Evolutionary conservation across 2,113 vertebrate species (phyloP).

Genomic region (Phyllostomus hastatus): DNA sequence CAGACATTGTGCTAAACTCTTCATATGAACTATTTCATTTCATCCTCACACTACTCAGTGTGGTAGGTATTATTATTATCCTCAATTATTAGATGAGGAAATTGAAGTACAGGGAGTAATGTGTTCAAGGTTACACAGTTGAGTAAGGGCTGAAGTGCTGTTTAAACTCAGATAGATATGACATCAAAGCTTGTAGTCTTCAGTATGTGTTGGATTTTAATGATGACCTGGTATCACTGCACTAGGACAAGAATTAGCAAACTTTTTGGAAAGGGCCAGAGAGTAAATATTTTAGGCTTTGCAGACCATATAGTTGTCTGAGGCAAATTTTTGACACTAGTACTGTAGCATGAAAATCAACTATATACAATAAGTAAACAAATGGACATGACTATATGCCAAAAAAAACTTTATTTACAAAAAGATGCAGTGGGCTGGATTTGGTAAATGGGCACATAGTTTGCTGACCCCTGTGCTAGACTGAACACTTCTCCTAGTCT

Average conservation of each 20-base stretch:
- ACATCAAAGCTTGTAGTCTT: not conserved
- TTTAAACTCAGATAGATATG: not conserved
- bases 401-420: not conserved
- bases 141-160: not conserved
- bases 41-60: not conserved
- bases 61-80: not conserved
- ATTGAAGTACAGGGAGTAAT: not conserved
- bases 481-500: not conserved
- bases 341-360: not conserved
- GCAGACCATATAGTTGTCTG: not conserved
- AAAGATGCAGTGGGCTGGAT: not conserved
- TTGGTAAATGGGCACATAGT: not conserved
- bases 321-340: not conserved
- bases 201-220: not conserved
- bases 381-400: not conserved
- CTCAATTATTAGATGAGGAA: not conserved
- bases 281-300: not conserved
- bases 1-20: not conserved
- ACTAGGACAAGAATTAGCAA: not conserved
- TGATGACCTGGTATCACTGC: not conserved
- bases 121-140: not conserved
- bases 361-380: not conserved
- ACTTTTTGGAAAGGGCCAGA: not conserved
- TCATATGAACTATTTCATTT: not conserved
- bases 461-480: not conserved